These are phyloP conservation scores for Lytechinus variegatus DNA, from an alignment of 35 echinoderm and acorn worm species.

Conservation along the genomic window DNA sequence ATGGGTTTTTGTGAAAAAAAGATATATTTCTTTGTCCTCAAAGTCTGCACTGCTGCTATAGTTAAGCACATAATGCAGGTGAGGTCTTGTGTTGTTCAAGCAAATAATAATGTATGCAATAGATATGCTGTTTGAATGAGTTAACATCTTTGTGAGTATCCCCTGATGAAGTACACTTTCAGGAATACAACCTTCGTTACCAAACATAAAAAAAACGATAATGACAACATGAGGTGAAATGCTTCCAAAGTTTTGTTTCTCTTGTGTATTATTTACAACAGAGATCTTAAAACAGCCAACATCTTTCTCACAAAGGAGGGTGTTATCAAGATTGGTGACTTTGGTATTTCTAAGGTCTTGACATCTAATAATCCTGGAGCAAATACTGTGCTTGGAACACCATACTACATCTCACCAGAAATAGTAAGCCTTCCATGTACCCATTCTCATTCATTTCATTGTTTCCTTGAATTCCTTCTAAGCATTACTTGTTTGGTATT, in stretches of 20 bases:
- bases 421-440: conserved; percentile 61
- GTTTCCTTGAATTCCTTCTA: no score
- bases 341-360: conserved; percentile 99
- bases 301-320: conserved; percentile 99
- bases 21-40: no score
- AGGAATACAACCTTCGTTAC: neutral
- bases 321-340: conserved; percentile 96
- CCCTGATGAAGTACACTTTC: neutral
- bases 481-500: no score
- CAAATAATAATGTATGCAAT: no score
- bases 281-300: conserved; percentile 97
- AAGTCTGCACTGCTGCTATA: no score
- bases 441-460: no score
- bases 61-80: no score
- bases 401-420: conserved; percentile 99
- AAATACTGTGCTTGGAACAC: conserved; percentile 97
- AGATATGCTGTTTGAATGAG: no score
- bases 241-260: neutral
- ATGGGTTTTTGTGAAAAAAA: no score
- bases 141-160: no score
- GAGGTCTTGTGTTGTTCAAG: no score
- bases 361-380: conserved; percentile 95
- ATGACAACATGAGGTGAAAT: neutral
- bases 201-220: no score
- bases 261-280: neutral